Conservation (phyloP, 1,140 invertebrate genomes). For the Microvelia longipes region DNA sequence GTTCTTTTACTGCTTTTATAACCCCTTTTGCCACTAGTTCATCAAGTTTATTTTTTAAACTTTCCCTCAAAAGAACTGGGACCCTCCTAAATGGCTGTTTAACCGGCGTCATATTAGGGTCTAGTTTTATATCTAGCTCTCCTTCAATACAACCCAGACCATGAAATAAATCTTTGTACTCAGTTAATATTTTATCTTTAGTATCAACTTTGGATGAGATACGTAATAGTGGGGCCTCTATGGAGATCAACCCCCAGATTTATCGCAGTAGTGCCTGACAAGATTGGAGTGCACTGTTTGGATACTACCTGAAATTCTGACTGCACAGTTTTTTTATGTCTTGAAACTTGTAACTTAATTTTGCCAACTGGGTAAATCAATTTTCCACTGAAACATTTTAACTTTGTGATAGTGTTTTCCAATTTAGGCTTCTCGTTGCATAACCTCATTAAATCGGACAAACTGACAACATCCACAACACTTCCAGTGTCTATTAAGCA, state of each 20-base stretch:
- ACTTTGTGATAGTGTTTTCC: not conserved
- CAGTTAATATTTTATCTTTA: not conserved
- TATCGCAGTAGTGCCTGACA: not conserved
- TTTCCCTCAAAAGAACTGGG: slow-evolving; percentile 14
- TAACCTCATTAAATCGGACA: not conserved
- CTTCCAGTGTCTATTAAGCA: not conserved
- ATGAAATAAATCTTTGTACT: slow-evolving; percentile 4
- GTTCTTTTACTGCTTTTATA: slow-evolving; percentile 20
- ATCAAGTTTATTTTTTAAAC: slow-evolving; percentile 16
- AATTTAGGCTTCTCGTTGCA: not conserved
- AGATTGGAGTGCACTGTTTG: not conserved
- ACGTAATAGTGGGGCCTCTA: not conserved
- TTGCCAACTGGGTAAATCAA: not conserved
- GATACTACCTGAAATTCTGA: not conserved
- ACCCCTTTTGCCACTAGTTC: slow-evolving; percentile 16
- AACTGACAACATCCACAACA: not conserved
- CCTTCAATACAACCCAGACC: slow-evolving; percentile 5
- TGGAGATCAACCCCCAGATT: not conserved
- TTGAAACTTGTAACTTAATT: not conserved
- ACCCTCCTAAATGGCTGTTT: slow-evolving; percentile 18
- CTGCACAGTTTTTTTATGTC: not conserved
- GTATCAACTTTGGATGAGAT: not conserved
- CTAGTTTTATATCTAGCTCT: not conserved
- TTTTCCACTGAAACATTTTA: not conserved
- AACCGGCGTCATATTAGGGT: slow-evolving; percentile 4